Percentiles rank a stretch among this genome's conserved stretches.
phyloP scores from a whole-genome alignment of 2,888 invertebrate genomes.

The Tetragonula carbonaria region DNA sequence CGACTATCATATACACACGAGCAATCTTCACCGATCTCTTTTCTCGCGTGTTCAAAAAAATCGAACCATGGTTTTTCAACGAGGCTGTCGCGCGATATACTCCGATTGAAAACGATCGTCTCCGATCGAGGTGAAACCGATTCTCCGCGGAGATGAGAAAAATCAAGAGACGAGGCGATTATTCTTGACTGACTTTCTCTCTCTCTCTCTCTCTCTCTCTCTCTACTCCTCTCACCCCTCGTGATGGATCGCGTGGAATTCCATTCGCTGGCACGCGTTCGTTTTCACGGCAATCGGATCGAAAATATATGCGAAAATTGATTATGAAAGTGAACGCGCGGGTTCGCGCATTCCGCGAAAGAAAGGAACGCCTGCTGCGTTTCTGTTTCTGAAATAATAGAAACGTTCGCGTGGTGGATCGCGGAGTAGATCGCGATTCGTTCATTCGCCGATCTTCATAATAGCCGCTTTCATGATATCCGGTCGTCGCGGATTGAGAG shows the following conservation, averaged over 20 bases:
- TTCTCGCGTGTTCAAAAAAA: too few relatives aligned
- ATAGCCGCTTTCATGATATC: constrained; percentile 32
- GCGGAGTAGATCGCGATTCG: constrained; percentile 15
- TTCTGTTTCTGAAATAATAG: constrained; percentile 29
- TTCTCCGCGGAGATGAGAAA: too few relatives aligned
- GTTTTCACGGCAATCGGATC: neutral
- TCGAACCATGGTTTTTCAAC: too few relatives aligned
- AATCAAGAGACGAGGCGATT: neutral
- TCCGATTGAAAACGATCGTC: too few relatives aligned
- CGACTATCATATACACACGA: too few relatives aligned
- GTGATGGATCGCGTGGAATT: neutral
- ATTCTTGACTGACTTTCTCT: neutral
- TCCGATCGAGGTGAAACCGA: too few relatives aligned
- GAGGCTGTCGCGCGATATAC: too few relatives aligned
- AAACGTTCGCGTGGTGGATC: constrained; percentile 4
- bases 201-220: too few relatives aligned
- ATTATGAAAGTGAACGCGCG: constrained; percentile 25
- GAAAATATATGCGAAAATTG: constrained; percentile 1
- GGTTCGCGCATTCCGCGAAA: neutral
- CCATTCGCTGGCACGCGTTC: neutral
- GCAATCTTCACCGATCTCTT: too few relatives aligned
- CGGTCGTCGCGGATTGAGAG: neutral
- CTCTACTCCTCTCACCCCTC: too few relatives aligned
- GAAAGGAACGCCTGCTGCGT: constrained; percentile 12
- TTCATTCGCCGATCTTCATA: constrained; percentile 15